Evolutionary conservation across 2,113 vertebrate species (phyloP).

Genomic region (Callionymus lyra): DNA sequence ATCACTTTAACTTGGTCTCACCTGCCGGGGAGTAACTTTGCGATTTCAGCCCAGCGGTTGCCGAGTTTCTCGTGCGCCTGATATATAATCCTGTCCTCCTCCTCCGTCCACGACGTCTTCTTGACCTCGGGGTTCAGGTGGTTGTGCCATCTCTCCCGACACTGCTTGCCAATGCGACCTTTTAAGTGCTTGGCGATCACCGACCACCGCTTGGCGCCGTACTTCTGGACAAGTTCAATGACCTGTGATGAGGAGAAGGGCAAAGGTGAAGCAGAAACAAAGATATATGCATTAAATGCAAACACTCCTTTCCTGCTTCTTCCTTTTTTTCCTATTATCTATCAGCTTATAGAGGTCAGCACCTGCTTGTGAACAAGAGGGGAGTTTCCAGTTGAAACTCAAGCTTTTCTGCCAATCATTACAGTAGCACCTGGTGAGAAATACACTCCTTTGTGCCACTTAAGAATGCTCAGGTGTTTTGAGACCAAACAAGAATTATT

Average conservation of each 20-base stretch:
- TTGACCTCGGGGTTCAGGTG: slow-evolving; percentile 99
- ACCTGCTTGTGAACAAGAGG: slow-evolving; percentile 48
- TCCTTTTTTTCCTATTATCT: slow-evolving; percentile 24
- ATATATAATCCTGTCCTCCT: slow-evolving; percentile 98
- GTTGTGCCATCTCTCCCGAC: slow-evolving; percentile 98
- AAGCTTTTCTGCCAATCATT: slow-evolving; percentile 59
- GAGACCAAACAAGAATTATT: too few relatives aligned
- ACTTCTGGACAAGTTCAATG: slow-evolving; percentile 98
- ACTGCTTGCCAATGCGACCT: slow-evolving; percentile 97
- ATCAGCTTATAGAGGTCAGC: slow-evolving; percentile 29
- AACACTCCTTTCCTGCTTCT: neutral
- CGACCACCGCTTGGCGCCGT: slow-evolving; percentile 97
- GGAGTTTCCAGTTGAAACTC: slow-evolving; percentile 62
- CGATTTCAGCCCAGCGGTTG: slow-evolving; percentile 99
- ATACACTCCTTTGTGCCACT: slow-evolving; percentile 18
- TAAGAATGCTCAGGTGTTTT: too few relatives aligned
- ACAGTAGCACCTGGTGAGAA: slow-evolving; percentile 46
- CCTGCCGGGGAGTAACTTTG: slow-evolving; percentile 97
- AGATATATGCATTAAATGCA: neutral
- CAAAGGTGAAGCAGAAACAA: slow-evolving; percentile 10
- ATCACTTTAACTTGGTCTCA: slow-evolving; percentile 41
- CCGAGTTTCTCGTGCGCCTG: slow-evolving; percentile 97
- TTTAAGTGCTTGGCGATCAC: slow-evolving; percentile 98
- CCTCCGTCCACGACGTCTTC: slow-evolving; percentile 99
- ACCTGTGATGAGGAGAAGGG: slow-evolving; percentile 67